Conservation (phyloP, 53 echinoderm and acorn worm genomes). For the Mesocentrotus franciscanus region DNA sequence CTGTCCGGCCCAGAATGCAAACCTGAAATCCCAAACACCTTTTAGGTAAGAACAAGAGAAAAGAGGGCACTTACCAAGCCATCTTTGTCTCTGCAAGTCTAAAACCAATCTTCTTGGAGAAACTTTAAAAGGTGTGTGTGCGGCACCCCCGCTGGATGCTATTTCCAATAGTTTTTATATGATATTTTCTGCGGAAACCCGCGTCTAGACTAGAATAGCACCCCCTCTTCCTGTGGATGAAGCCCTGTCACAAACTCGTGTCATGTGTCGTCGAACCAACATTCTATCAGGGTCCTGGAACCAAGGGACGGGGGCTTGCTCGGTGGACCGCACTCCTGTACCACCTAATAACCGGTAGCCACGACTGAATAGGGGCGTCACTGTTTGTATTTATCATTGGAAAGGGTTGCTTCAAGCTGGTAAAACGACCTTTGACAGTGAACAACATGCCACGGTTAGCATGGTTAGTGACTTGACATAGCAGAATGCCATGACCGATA, state of each 20-base stretch:
- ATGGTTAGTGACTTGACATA: neutral
- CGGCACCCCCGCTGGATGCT: conserved; percentile 12
- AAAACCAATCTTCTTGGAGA: neutral
- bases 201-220: conserved; percentile 64
- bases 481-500: neutral
- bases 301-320: neutral
- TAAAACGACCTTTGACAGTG: neutral
- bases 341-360: conserved; percentile 40
- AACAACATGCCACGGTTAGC: neutral
- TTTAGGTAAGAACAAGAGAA: neutral
- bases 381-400: conserved; percentile 29
- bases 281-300: conserved; percentile 11
- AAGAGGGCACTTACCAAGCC: neutral
- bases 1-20: conserved; percentile 12
- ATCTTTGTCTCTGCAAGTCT: neutral
- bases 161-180: conserved; percentile 46
- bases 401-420: neutral
- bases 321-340: conserved; percentile 47
- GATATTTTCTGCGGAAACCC: conserved; percentile 40
- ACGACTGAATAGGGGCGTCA: neutral
- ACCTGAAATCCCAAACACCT: conserved; percentile 10
- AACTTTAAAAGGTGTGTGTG: conserved; percentile 33
- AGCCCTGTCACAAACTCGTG: conserved; percentile 17
- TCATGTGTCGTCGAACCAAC: conserved; percentile 34
- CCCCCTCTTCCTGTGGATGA: conserved; percentile 46